These are phyloP conservation scores for Micropterix aruncella DNA, from an alignment of 2,888 invertebrate genomes.

Conservation along the genomic window DNA sequence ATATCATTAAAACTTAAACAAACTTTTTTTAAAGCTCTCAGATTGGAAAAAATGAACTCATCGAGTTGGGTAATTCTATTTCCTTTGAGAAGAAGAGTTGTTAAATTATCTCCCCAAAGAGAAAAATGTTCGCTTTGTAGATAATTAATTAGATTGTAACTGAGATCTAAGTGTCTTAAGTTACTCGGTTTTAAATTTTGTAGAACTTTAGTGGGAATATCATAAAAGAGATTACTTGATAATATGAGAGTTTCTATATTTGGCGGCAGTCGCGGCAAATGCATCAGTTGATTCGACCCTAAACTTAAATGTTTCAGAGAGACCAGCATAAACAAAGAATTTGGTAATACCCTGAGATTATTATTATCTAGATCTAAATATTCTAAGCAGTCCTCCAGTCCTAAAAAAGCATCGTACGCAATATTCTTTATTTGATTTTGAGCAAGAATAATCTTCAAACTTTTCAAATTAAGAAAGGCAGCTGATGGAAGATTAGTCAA, in stretches of 20 bases:
- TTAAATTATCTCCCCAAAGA: constrained; percentile 65
- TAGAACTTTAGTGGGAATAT: constrained; percentile 54
- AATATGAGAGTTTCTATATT: constrained; percentile 65
- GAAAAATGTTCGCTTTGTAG: constrained; percentile 63
- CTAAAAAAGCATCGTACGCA: constrained; percentile 57
- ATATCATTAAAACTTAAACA: constrained; percentile 87
- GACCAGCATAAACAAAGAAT: constrained; percentile 49
- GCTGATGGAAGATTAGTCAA: constrained; percentile 49
- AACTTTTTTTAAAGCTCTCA: constrained; percentile 69
- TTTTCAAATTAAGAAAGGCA: constrained; percentile 54
- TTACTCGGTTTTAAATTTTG: constrained; percentile 59
- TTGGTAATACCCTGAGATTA: constrained; percentile 53
- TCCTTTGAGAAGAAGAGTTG: constrained; percentile 69
- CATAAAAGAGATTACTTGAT: constrained; percentile 65
- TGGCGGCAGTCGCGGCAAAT: constrained; percentile 46
- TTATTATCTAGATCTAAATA: constrained; percentile 77
- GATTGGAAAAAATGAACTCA: constrained; percentile 55
- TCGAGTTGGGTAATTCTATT: constrained; percentile 66
- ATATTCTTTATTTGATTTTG: constrained; percentile 60
- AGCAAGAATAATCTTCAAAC: constrained; percentile 65
- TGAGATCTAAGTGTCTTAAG: constrained; percentile 68
- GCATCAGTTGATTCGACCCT: constrained; percentile 55
- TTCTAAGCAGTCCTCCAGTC: constrained; percentile 59
- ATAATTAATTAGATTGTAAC: constrained; percentile 73
- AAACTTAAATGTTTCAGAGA: constrained; percentile 69